phyloP scores from a whole-genome alignment of 92 coral and sea anemone genomes.

The Epizoanthus illoricatus region DNA sequence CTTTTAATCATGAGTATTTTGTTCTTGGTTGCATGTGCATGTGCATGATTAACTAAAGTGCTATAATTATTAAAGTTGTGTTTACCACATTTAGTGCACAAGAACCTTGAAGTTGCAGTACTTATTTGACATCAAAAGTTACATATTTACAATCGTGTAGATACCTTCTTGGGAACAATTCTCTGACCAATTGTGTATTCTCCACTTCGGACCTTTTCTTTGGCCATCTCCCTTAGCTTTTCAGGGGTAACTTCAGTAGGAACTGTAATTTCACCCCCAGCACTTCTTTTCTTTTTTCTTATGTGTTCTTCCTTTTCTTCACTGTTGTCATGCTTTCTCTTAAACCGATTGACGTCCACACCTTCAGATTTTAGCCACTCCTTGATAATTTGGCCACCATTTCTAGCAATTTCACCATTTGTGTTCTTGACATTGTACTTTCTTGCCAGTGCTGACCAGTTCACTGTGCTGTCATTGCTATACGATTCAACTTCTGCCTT shows the following conservation, averaged over 20 bases:
- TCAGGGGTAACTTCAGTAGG: slow-evolving; percentile 5
- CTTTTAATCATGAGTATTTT: no score
- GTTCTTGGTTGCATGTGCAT: no score
- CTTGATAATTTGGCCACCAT: slow-evolving; percentile 48
- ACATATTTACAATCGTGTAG: background rate
- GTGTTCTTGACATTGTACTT: slow-evolving; percentile 39
- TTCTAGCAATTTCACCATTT: slow-evolving; percentile 34
- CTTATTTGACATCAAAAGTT: no score
- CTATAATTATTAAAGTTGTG: no score
- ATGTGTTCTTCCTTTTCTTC: background rate
- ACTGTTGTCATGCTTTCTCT: background rate
- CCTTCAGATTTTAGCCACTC: slow-evolving; percentile 38
- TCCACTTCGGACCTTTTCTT: slow-evolving; percentile 28
- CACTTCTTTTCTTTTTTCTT: slow-evolving; percentile 22
- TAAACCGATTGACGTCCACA: background rate
- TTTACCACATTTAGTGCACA: no score
- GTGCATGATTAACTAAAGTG: no score
- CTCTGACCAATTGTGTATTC: slow-evolving; percentile 34
- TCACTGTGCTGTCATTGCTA: slow-evolving; percentile 6
- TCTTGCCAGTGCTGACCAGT: slow-evolving; percentile 41
- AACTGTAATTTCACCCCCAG: slow-evolving; percentile 15
- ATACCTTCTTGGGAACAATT: slow-evolving; percentile 45
- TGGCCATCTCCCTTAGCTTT: background rate
- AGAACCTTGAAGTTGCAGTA: no score
- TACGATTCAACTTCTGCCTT: slow-evolving; percentile 7